phyloP scores from a whole-genome alignment of 2,888 invertebrate genomes.

The Heterodera filipjevi region DNA sequence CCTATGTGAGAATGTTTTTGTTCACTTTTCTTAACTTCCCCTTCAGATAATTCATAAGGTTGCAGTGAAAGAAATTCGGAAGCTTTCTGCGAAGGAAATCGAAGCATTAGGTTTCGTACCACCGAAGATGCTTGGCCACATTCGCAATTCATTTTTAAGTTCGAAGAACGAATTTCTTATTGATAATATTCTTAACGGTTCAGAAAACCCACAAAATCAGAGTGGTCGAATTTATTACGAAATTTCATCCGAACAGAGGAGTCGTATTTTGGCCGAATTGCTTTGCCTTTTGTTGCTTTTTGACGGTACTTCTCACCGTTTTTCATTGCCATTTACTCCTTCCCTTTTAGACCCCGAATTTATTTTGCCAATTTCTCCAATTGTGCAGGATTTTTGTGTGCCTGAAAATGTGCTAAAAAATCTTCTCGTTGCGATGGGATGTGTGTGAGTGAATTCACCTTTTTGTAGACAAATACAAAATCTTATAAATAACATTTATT shows the following conservation, averaged over 20 bases:
- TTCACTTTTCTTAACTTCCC: background rate
- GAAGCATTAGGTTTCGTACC: background rate
- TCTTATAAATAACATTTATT: too few species aligned
- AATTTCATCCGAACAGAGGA: background rate
- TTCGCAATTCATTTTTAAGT: conserved; percentile 24
- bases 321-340: background rate
- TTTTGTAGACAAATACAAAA: too few species aligned
- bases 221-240: conserved; percentile 1
- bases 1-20: background rate
- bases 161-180: background rate
- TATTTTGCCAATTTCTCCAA: conserved; percentile 20
- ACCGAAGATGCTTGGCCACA: conserved; percentile 2
- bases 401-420: conserved; percentile 23
- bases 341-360: conserved; percentile 21
- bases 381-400: conserved; percentile 22
- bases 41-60: conserved; percentile 3
- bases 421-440: conserved; percentile 22
- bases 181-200: background rate
- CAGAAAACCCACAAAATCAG: background rate
- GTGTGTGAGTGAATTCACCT: conserved; percentile 8
- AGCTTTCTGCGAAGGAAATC: conserved; percentile 8
- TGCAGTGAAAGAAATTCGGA: background rate
- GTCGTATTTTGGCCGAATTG: conserved; percentile 19
- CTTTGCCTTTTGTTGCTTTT: conserved; percentile 20
- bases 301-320: background rate